These are phyloP conservation scores for Cotesia vestalis DNA, from an alignment of 1,140 invertebrate species.

Conservation along the genomic window DNA sequence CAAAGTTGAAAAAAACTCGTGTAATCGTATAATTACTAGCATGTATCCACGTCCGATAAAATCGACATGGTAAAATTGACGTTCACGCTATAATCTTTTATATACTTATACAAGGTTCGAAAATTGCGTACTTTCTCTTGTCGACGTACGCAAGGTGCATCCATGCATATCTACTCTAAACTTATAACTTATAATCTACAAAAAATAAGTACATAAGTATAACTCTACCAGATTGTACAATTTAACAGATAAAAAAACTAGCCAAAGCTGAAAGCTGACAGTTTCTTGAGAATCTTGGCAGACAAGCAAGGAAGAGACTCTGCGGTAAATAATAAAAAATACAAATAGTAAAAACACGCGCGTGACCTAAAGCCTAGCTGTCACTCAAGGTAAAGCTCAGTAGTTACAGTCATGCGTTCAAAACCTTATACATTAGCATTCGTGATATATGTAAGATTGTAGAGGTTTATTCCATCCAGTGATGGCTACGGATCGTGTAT, in stretches of 20 bases:
- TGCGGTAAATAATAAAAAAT: not conserved
- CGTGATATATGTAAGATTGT: conserved; percentile 34
- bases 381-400: conserved; percentile 43
- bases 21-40: too few relatives aligned
- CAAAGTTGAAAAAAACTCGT: too few relatives aligned
- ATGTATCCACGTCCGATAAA: too few relatives aligned
- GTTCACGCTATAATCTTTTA: too few relatives aligned
- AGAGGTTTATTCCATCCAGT: conserved; percentile 35
- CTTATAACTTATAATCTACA: too few relatives aligned
- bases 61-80: too few relatives aligned
- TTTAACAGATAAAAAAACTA: not conserved
- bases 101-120: too few relatives aligned
- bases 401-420: conserved; percentile 63
- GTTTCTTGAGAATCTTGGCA: not conserved
- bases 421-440: conserved; percentile 51
- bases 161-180: too few relatives aligned
- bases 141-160: too few relatives aligned
- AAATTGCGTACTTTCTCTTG: too few relatives aligned
- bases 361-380: conserved; percentile 45
- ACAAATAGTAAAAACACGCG: conserved; percentile 48
- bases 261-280: too few relatives aligned
- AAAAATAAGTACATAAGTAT: too few relatives aligned
- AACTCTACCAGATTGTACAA: not conserved
- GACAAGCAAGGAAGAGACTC: not conserved
- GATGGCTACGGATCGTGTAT: conserved; percentile 17